These are phyloP conservation scores for Barnardius zonarius DNA, from an alignment of 2,113 vertebrate species.

Conservation along the genomic window DNA sequence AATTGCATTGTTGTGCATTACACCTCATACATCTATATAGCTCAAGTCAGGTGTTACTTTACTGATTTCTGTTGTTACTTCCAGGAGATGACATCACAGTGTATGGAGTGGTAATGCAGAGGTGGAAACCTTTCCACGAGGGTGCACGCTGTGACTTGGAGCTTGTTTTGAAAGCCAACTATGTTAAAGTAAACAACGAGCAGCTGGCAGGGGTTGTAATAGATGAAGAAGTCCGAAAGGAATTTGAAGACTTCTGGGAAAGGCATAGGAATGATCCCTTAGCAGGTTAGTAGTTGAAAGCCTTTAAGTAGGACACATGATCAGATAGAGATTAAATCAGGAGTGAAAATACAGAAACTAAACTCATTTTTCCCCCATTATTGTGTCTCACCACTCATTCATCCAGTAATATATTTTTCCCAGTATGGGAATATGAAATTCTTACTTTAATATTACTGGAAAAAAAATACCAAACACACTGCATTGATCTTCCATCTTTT, in stretches of 20 bases:
- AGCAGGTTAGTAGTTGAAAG: constrained; percentile 77
- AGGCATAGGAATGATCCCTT: constrained; percentile 79
- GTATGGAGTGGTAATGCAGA: constrained; percentile 90
- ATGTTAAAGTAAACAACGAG: constrained; percentile 91
- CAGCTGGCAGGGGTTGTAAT: constrained; percentile 77
- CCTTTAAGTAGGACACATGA: neutral
- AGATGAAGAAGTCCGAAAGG: constrained; percentile 85
- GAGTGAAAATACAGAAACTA: neutral
- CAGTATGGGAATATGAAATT: neutral
- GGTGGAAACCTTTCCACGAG: constrained; percentile 88
- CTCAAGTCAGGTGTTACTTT: neutral
- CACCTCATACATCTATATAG: neutral
- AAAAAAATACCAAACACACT: neutral
- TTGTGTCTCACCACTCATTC: neutral
- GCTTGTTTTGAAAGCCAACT: constrained; percentile 92
- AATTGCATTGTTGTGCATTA: neutral
- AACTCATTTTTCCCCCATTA: neutral
- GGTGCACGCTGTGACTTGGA: constrained; percentile 86
- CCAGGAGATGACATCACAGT: constrained; percentile 93
- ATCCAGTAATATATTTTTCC: neutral
- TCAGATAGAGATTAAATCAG: neutral
- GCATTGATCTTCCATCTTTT: neutral
- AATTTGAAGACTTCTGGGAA: constrained; percentile 91
- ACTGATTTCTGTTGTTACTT: neutral
- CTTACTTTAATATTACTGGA: neutral